Base-by-base conservation (phyloP, 2,113 vertebrate species). In the Pachypanchax playfairii region DNA sequence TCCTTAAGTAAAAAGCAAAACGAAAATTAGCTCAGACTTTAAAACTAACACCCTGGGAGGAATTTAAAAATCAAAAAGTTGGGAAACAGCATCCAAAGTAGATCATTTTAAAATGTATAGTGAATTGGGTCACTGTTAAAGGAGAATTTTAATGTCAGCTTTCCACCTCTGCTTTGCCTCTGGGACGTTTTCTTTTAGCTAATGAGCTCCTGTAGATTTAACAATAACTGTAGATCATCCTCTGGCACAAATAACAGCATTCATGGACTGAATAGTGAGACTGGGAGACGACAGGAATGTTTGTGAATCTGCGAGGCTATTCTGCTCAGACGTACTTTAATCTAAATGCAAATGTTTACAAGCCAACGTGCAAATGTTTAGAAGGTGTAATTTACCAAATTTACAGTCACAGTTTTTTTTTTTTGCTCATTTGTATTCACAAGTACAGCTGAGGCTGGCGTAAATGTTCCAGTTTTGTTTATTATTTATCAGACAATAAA, bases 111-210 rank as follows among this genome's bases (percentile, higher is more conserved):
- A 64, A 60, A 64, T 49, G 46, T 61, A 26, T 70, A 54, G 28
- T 31, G 31, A 81, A 73, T 33, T 57, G 76, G 67, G 59, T 48
- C 42, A 62, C 43, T 36, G 64, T 31, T 3, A 38, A 52, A 42
- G 54, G 43, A 50, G 17, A 25, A 42, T 29, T 41, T 49, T 24
- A 10, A 20, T 41, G 52, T 73, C 4, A 36, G 26, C 60, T 25
- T 6, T 72, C 41, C 21, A 49, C 53, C 20, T 65, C n/a, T 53
- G 49, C 35, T n/a, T n/a, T 44, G 35, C 20, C 25, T 6, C 44
- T 18, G 22, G 49, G 42, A 60, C 10, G 1, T 31, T 20, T 17
- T 67, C 31, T 38, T 70, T 60, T 28, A 65, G 48, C 22, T 56
- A 55, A 76, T 36, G 26, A 64, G 60, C 35, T 49, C 13, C 48